Percentiles rank a stretch among this genome's conserved stretches.
Evolutionary conservation across 2,888 invertebrate species (phyloP).

Genomic region (Hydropsyche betteni): DNA sequence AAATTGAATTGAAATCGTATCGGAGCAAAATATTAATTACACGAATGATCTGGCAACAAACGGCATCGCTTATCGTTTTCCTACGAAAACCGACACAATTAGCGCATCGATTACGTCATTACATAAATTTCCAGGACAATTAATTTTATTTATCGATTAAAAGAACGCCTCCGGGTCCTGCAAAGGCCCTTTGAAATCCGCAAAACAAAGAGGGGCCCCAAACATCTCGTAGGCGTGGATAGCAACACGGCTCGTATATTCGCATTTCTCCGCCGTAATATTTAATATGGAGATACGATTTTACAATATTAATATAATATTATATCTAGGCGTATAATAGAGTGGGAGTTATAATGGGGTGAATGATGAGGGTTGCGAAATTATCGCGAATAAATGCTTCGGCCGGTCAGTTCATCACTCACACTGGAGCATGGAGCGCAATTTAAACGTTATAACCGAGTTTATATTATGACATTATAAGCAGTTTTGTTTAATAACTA

Average conservation of each 20-base stretch:
- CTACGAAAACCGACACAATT: neutral
- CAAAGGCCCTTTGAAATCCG: constrained; percentile 13
- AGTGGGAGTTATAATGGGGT: constrained; percentile 2
- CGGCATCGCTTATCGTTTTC: no score
- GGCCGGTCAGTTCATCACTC: constrained; percentile 31
- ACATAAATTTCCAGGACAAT: constrained; percentile 9
- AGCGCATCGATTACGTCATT: neutral
- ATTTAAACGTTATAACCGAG: no score
- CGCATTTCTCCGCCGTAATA: no score
- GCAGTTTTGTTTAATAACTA: no score
- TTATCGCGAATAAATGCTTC: constrained; percentile 22
- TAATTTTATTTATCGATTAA: constrained; percentile 27
- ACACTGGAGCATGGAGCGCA: neutral
- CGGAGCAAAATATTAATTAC: no score
- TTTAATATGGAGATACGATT: no score
- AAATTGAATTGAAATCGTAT: no score
- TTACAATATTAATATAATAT: no score
- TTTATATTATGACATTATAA: no score
- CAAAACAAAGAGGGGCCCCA: constrained; percentile 19
- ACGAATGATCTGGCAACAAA: no score
- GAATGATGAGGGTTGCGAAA: constrained; percentile 32
- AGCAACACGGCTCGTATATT: neutral
- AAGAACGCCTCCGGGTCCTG: constrained; percentile 10
- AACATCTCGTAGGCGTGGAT: constrained; percentile 20
- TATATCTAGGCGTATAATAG: no score